phyloP scores from a whole-genome alignment of 2,797 vertebrate genomes.

The Sparidentex hasta region DNA sequence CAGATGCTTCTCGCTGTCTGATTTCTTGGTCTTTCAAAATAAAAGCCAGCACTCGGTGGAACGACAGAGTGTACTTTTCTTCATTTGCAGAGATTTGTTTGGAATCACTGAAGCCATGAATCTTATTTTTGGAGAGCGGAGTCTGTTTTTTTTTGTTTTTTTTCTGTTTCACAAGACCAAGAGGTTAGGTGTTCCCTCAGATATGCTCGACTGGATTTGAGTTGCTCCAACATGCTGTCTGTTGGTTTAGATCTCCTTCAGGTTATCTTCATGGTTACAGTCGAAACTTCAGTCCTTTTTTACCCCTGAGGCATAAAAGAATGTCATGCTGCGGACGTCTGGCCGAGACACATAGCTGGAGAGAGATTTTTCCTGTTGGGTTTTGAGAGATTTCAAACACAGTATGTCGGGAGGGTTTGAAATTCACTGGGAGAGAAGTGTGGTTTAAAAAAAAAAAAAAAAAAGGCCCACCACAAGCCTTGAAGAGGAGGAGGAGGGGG shows the following conservation, averaged over 20 bases:
- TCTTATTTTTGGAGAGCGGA: slow-evolving; percentile 14
- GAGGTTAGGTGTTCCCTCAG: neutral
- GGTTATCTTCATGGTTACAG: neutral
- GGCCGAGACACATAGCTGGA: slow-evolving; percentile 21
- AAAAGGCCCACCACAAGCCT: slow-evolving; percentile 53
- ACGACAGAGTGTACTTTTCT: neutral
- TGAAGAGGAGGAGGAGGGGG: slow-evolving; percentile 37
- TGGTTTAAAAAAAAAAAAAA: slow-evolving; percentile 57
- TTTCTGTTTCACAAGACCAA: slow-evolving; percentile 14
- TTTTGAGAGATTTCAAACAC: slow-evolving; percentile 56
- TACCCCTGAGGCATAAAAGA: slow-evolving; percentile 12
- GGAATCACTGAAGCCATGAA: neutral
- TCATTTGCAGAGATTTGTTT: slow-evolving; percentile 4
- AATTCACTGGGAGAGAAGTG: slow-evolving; percentile 73
- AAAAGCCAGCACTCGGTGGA: slow-evolving; percentile 5
- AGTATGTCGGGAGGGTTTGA: slow-evolving; percentile 51
- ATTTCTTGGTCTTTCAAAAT: slow-evolving; percentile 11
- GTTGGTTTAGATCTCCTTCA: slow-evolving; percentile 1
- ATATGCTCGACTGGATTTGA: slow-evolving; percentile 6
- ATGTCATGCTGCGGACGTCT: slow-evolving; percentile 12
- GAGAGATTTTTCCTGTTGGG: slow-evolving; percentile 36
- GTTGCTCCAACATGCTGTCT: neutral
- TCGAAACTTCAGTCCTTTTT: neutral
- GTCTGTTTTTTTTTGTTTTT: neutral
- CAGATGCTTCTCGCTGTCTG: slow-evolving; percentile 11